Base-by-base conservation (phyloP, 2,113 vertebrate species). In the Strix uralensis region DNA sequence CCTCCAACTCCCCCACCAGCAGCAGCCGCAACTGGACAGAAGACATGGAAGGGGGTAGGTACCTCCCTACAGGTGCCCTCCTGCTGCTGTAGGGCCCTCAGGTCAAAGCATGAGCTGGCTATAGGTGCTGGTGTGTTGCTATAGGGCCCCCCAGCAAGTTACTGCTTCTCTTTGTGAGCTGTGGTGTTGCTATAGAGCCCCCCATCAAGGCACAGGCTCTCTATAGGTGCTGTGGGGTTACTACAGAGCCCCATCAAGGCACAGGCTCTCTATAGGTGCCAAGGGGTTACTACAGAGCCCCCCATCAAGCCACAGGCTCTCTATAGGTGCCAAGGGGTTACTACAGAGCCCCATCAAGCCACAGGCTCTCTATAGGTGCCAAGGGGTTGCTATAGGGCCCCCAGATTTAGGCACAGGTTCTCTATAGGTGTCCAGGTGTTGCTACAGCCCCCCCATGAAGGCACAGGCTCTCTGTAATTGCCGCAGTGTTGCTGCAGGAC, bases 11-110 rank as follows among this genome's bases (percentile, higher is more conserved):
- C 55, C 99, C 99, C 69, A 99, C 99, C 87, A 99, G 99, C 98
- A 99, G 99, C 98, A 99, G 99, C 97, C 98, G 99, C 92, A 99
- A 99, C 98, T 99, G 99, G 99, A 99, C 98, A 40, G 99, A 99
- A 83, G 99, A 99, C 95, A 99, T 99, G 98, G 99, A 99, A 98
- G 99, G 99, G 98, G 99, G 99, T 99, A 97, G 95, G 98, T 91
- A 54, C 54, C 58, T 27, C 13, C 10, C 58, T 25, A 20, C 14
- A 54, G 29, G 71, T 12, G 10, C 70, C 30, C 14, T 55, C 21
- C 8, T 8, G 5, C 40, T 81, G 32, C 42, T 29, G 2, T 2
- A 3, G 51, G 16, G 13, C 7, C 52, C 36, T 36, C 40, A 16
- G 27, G 55, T 10, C 54, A n/a, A 40, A 40, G 40, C 49, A 15